Conservation (phyloP, 2,888 invertebrate genomes). For the Sclerodermus sp. region DNA sequence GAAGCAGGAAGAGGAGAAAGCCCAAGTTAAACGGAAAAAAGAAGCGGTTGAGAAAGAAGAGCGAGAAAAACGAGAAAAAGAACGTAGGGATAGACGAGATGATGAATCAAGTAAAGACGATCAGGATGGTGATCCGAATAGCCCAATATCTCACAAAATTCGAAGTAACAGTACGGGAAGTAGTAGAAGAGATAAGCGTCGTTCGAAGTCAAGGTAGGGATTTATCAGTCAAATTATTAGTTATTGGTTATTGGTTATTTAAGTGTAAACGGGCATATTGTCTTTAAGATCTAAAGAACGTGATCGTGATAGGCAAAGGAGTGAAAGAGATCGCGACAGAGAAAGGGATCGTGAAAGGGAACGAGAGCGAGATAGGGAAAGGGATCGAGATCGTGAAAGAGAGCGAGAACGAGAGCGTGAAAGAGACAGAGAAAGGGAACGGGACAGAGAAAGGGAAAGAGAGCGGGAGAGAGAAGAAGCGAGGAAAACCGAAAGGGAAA, state of each 20-base stretch:
- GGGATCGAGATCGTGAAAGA: constrained; percentile 63
- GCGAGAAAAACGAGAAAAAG: constrained; percentile 60
- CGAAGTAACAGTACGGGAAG: constrained; percentile 48
- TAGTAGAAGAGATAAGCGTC: constrained; percentile 53
- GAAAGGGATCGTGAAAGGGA: constrained; percentile 58
- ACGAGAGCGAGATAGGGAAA: constrained; percentile 54
- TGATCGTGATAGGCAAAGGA: constrained; percentile 62
- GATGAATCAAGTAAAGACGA: constrained; percentile 57
- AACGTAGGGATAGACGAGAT: constrained; percentile 55
- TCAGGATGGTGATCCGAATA: constrained; percentile 46
- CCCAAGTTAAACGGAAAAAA: constrained; percentile 67
- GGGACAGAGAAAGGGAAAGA: constrained; percentile 62
- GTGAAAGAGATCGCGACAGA: constrained; percentile 59
- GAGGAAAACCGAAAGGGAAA: constrained; percentile 63
- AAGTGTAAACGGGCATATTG: no score
- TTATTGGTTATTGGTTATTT: no score
- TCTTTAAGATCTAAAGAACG: constrained; percentile 51
- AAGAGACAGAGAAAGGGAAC: constrained; percentile 63
- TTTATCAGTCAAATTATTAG: no score
- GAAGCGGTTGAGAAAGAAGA: constrained; percentile 69
- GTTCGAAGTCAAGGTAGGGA: constrained; percentile 61
- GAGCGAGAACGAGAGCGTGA: constrained; percentile 67
- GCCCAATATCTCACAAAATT: constrained; percentile 49
- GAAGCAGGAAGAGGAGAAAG: constrained; percentile 77
- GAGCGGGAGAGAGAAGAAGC: constrained; percentile 62